Evolutionary conservation across 2,797 vertebrate species (phyloP), one percentile per base, ranked within the genome.

Genomic region (Phoebastria nigripes): DNA sequence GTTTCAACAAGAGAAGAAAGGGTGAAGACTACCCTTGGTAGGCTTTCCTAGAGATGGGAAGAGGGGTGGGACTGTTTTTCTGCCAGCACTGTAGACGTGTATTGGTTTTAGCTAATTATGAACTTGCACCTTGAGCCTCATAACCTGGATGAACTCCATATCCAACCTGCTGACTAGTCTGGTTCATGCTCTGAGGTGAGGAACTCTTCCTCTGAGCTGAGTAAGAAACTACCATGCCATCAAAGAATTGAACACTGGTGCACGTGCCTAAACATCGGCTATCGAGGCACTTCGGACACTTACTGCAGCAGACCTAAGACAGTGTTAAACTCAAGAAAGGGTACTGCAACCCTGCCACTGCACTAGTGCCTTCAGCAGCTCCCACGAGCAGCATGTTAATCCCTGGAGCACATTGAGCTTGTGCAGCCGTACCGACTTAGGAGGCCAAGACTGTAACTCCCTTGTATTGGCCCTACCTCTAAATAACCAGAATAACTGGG

Each of bases 351-450:
- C 25, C 61, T 67, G 33, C 56, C 33, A 4, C 39, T 33, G 61
- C 46, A 26, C 31, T 10, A 4, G 25, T 4, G 37, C 84, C 44
- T 74, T 26, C 52, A 78, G 90, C 81, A 77, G 72, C 77, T 77
- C 73, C 59, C 65, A 69, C 0, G 2, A 41, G 69, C 82, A 73
- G 35, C 35, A 7, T 0, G 1, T 39, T 37, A 49, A 42, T 26
- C 55, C 82, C 12, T 3, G 39, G 67, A 6, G 4, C 35, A 31
- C 4, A 0, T 31, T 29, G 44, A 76, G 54, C 52, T 28, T 8
- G 44, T n/a, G 73, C 83, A 79, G 77, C 51, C 1, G 2, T 39
- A 61, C 6, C 0, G 0, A 33, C 3, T 12, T 19, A 25, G 26
- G 47, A 54, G 33, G 33, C 35, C 58, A 44, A 24, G 41, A 35